Evolutionary conservation across 1,140 invertebrate genomes (phyloP), one percentile per base, ranked within the genome.

Genomic region (Zaprionus tsacasi): DNA sequence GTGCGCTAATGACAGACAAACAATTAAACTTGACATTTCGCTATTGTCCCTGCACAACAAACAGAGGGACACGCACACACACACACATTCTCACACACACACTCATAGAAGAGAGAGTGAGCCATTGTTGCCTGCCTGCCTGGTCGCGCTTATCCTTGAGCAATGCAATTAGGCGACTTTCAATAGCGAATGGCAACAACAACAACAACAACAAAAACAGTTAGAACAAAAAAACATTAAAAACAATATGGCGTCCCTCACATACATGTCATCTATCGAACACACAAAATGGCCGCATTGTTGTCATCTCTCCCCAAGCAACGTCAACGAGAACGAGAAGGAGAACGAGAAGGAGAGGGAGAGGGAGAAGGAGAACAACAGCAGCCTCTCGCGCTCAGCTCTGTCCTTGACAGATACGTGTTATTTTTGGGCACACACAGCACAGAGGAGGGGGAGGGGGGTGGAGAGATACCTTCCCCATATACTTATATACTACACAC

Each of bases 11-110:
- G 82, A 86, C 82, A 87, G 82, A 82, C 82, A 87, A 87, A 87
- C 82, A 87, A 87, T 86, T 86, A 86, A 86, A 86, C 82, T 87
- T 87, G 82, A 86, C 82, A 86, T 86, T 82, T 86, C 40, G 76
- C 82, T 69, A 78, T 87, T 87, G 83, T 88, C 66, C 33, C 54
- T n/a, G 36, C 17, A 57, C 52, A 15, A 55, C 35, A 66, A 56
- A 64, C 30, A 73, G 45, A 73, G 40, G 38, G 15, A 50, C 35
- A 38, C 12, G 54, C 57, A 61, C 43, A 66, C 33, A 45, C 40
- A 45, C 40, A 61, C 12, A 55, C 21, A 54, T 52, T 45, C 25
- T 60, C 30, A 58, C 36, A 35, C 17, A 48, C 27, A 43, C 6
- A 55, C 40, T 58, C 57, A 55, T 11, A 33, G 43, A n/a, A 13